These are phyloP conservation scores for Gymnogyps californianus DNA, from an alignment of 2,113 vertebrate genomes.

Conservation along the genomic window DNA sequence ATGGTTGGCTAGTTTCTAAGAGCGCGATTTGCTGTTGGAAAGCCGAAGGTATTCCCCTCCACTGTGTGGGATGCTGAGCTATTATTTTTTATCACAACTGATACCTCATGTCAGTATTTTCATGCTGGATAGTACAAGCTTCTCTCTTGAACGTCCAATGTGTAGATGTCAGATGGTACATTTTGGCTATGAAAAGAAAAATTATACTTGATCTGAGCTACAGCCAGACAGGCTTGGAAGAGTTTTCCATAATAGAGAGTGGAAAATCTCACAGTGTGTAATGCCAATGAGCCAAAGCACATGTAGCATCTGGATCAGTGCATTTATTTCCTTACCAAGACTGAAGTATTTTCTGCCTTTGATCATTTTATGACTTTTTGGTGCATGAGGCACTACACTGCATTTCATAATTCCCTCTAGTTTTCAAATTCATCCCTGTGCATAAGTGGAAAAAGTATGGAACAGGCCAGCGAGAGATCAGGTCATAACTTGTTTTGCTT, in stretches of 20 bases:
- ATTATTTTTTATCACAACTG: neutral
- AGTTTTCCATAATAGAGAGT: neutral
- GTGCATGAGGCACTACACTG: neutral
- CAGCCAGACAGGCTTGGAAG: neutral
- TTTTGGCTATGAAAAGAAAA: neutral
- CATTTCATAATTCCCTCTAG: neutral
- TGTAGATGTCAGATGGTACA: neutral
- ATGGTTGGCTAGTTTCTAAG: neutral
- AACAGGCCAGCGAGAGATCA: neutral
- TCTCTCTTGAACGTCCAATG: neutral
- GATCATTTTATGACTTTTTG: neutral
- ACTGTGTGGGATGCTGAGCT: neutral
- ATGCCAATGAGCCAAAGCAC: neutral
- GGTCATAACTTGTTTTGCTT: slow-evolving; percentile 13
- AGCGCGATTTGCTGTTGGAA: neutral
- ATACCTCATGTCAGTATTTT: neutral
- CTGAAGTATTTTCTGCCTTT: neutral
- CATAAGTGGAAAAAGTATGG: neutral
- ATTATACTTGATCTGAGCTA: neutral
- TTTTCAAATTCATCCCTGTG: neutral
- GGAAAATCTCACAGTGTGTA: neutral
- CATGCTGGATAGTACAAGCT: neutral
- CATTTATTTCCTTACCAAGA: neutral
- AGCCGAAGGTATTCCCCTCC: neutral
- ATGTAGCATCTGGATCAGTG: neutral